Evolutionary conservation across 1,140 invertebrate genomes (phyloP).

Genomic region (Ptiloglossa arizonensis): DNA sequence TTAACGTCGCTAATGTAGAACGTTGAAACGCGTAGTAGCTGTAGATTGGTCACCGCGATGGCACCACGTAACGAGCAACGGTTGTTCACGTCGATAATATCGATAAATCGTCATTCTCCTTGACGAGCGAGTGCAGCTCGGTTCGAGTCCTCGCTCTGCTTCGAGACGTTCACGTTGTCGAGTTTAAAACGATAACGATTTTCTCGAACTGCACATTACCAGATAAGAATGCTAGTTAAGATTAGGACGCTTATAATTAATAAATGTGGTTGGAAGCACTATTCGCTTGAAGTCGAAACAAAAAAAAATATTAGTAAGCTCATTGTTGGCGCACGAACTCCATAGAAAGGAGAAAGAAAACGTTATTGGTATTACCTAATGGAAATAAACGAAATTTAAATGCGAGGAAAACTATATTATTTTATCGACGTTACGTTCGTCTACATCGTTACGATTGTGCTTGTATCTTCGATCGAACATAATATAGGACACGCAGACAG

Average conservation of each 20-base stretch:
- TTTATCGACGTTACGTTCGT: neutral
- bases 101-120: neutral
- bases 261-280: too few relatives aligned
- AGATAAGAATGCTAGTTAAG: slow-evolving; percentile 3
- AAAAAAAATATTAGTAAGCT: too few relatives aligned
- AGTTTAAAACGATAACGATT: neutral
- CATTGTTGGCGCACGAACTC: too few relatives aligned
- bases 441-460: neutral
- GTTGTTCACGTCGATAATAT: slow-evolving; percentile 17
- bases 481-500: neutral
- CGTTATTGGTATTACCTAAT: too few relatives aligned
- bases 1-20: neutral
- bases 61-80: slow-evolving; percentile 8
- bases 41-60: neutral
- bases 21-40: neutral
- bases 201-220: neutral
- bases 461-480: neutral
- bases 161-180: neutral
- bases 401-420: neutral
- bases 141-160: neutral
- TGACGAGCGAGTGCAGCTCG: neutral
- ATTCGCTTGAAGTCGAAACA: too few relatives aligned
- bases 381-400: neutral
- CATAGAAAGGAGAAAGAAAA: neutral
- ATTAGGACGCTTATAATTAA: too few relatives aligned